Evolutionary conservation across 2,888 invertebrate species (phyloP), one percentile per base, ranked within the genome.

Genomic region (Acronicta aceris): DNA sequence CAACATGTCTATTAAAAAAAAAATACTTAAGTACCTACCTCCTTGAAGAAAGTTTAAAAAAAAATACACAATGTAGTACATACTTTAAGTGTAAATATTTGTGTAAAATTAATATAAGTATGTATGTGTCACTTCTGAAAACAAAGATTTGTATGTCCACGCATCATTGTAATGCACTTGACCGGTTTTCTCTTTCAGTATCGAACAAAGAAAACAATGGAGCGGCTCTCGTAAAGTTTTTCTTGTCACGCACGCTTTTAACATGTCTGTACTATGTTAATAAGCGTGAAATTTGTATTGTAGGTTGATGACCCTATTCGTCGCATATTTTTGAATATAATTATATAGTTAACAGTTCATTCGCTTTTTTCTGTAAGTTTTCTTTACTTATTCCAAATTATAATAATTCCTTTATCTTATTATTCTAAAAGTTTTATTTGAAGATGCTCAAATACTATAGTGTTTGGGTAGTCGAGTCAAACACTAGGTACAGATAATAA

Each of bases 181-280:
- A 33, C 30, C 43, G 7, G n/a, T 64, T 68, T 71, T 68, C 61
- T 60, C 53, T 62, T 65, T 65, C 43, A 43, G 45, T 48, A 43
- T 41, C 25, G 51, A 59, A 72, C 48, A 52, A 45, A 15, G 45
- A 49, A 58, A 51, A 61, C 61, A 76, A 65, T 46, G n/a, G 25
- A 47, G 36, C 5, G 17, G 5, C 9, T 17, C 40, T 50, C 36
- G 40, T 56, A 41, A 15, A 38, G 38, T 50, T 59, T 76, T 62
- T 65, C 53, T 56, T 53, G 58, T 52, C 73, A 69, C 58, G 47
- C 42, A 59, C 33, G 43, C 45, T n/a, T 63, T 76, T 74, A 59
- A 40, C 76, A 69, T 69, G 16, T 62, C 49, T 57, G 59, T 49
- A 42, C 45, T 15, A 48, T 46, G 48, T 49, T 62, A 64, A 76